Conservation (phyloP, 2,888 invertebrate genomes). For the Agrochola circellaris region DNA sequence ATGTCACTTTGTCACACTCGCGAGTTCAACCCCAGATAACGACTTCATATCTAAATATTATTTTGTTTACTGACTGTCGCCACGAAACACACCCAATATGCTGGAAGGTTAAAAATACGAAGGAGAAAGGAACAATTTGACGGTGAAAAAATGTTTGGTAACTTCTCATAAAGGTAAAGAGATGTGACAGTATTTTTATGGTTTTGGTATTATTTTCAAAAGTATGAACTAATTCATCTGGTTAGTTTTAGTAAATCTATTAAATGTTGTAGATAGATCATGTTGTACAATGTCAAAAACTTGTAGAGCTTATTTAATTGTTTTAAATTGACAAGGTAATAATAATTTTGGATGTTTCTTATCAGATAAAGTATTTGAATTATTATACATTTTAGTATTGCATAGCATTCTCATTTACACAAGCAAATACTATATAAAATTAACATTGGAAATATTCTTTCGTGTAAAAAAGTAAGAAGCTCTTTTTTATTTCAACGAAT, state of each 20-base stretch:
- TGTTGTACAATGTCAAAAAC: too few relatives aligned
- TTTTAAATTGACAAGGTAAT: not conserved
- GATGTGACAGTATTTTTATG: not conserved
- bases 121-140: not conserved
- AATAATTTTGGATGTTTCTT: not conserved
- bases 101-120: constrained; percentile 29
- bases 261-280: too few relatives aligned
- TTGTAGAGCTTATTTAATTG: not conserved
- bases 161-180: not conserved
- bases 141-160: not conserved
- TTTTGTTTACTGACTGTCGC: constrained; percentile 71
- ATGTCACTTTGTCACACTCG: constrained; percentile 85
- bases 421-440: not conserved
- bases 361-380: not conserved
- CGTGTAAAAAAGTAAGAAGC: constrained; percentile 20
- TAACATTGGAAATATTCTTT: not conserved
- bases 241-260: not conserved
- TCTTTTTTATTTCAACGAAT: constrained; percentile 7
- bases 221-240: not conserved
- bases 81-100: constrained; percentile 59
- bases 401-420: not conserved
- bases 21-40: constrained; percentile 81
- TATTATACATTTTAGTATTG: not conserved
- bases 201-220: not conserved
- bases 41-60: constrained; percentile 78